These are phyloP conservation scores for Ficedula albicollis DNA, from an alignment of 2,797 vertebrate genomes.

Conservation along the genomic window DNA sequence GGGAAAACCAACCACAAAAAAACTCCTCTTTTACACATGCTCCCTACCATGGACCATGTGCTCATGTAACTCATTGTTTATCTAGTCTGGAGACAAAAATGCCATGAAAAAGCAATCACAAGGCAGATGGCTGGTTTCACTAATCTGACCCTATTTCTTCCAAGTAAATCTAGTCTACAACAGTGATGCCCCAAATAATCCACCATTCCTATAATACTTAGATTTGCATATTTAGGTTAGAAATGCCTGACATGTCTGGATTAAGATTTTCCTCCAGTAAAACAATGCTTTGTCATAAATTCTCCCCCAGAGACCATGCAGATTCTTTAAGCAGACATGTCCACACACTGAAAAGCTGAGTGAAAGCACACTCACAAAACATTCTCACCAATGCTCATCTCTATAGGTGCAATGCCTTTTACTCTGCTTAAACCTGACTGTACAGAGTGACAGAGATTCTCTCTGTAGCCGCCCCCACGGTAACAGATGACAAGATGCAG, in stretches of 20 bases:
- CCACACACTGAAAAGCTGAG: background rate
- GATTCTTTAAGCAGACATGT: background rate
- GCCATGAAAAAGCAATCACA: conserved; percentile 33
- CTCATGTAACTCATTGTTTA: conserved; percentile 52
- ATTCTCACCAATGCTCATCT: background rate
- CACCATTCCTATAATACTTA: conserved; percentile 55
- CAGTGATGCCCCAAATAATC: conserved; percentile 50
- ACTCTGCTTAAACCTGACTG: background rate
- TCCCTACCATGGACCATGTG: conserved; percentile 1
- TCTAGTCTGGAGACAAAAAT: conserved; percentile 28
- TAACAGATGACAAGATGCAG: conserved; percentile 88
- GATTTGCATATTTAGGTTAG: conserved; percentile 69
- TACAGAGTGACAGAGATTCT: conserved; percentile 78
- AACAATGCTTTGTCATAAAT: conserved; percentile 26
- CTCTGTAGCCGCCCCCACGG: conserved; percentile 80
- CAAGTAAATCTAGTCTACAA: conserved; percentile 58
- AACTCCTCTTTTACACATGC: background rate
- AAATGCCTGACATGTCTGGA: background rate
- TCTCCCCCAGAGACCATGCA: background rate
- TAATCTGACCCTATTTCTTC: conserved; percentile 72
- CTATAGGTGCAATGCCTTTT: background rate
- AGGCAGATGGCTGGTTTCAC: conserved; percentile 68
- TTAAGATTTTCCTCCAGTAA: background rate
- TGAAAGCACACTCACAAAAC: background rate
- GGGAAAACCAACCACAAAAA: conserved; percentile 28